A percentile compares a stretch with the other conserved stretches of the same genome.
These are phyloP conservation scores for Oncorhynchus kisutch DNA, from an alignment of 2,113 vertebrate genomes.

Conservation along the genomic window DNA sequence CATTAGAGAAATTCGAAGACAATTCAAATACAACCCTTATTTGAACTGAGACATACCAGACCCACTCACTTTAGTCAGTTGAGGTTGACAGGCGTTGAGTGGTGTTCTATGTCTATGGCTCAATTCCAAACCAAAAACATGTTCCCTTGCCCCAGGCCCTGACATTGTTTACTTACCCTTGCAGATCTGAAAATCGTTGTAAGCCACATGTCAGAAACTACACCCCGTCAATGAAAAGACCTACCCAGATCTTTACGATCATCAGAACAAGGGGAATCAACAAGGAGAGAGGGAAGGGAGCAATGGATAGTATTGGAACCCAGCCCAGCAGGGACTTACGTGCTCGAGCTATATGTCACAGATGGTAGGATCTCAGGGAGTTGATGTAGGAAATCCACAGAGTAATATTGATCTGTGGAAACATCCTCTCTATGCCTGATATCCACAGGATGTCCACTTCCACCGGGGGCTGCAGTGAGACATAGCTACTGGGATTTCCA, in stretches of 20 bases:
- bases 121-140: background rate
- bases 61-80: too few relatives aligned
- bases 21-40: background rate
- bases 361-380: slow-evolving; percentile 65
- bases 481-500: slow-evolving; percentile 24
- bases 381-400: slow-evolving; percentile 69
- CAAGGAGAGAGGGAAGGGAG: slow-evolving; percentile 52
- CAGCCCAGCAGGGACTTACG: slow-evolving; percentile 59
- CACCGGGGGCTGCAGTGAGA: background rate
- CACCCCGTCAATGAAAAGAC: background rate
- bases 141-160: background rate
- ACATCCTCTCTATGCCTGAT: slow-evolving; percentile 57
- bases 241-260: background rate
- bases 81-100: background rate
- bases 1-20: background rate
- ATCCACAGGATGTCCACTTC: slow-evolving; percentile 60
- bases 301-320: slow-evolving; percentile 5
- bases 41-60: background rate
- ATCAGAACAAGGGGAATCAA: slow-evolving; percentile 3
- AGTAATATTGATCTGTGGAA: slow-evolving; percentile 67
- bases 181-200: background rate
- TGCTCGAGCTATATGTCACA: slow-evolving; percentile 67
- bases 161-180: background rate
- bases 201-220: background rate
- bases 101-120: background rate